phyloP scores from a whole-genome alignment of 2,113 vertebrate species.

The Perognathus longimembris region DNA sequence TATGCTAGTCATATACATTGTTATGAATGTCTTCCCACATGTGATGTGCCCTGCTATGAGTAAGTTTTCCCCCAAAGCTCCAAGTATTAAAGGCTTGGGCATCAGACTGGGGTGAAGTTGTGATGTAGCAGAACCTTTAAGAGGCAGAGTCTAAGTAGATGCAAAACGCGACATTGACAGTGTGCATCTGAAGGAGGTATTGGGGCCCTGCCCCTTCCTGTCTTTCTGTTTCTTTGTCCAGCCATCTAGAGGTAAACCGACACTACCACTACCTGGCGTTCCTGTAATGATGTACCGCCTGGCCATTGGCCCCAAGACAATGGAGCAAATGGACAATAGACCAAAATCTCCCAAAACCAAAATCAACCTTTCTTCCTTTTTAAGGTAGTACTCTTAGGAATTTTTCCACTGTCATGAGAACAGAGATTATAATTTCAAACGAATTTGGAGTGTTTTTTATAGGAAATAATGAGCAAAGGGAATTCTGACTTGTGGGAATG shows the following conservation, averaged over 20 bases:
- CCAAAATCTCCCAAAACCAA: background rate
- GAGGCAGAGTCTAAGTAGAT: background rate
- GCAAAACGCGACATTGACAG: background rate
- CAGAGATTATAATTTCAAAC: too few relatives aligned
- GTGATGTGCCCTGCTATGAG: background rate
- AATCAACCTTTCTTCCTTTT: background rate
- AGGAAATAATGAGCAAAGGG: background rate
- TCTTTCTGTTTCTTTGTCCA: background rate
- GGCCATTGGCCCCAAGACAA: too few relatives aligned
- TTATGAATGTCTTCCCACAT: background rate
- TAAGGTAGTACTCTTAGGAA: background rate
- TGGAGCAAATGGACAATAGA: background rate
- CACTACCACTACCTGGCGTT: background rate
- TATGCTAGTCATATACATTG: background rate
- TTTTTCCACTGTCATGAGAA: background rate
- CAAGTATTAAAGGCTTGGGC: background rate
- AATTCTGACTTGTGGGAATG: background rate
- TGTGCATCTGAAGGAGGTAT: too few relatives aligned
- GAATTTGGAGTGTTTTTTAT: background rate
- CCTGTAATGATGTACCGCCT: background rate
- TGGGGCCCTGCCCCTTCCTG: background rate
- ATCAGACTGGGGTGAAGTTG: background rate
- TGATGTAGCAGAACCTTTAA: background rate
- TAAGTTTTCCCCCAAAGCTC: background rate
- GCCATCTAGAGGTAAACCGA: too few relatives aligned